These are phyloP conservation scores for Laticauda colubrina DNA, from an alignment of 2,113 vertebrate genomes.

Conservation along the genomic window DNA sequence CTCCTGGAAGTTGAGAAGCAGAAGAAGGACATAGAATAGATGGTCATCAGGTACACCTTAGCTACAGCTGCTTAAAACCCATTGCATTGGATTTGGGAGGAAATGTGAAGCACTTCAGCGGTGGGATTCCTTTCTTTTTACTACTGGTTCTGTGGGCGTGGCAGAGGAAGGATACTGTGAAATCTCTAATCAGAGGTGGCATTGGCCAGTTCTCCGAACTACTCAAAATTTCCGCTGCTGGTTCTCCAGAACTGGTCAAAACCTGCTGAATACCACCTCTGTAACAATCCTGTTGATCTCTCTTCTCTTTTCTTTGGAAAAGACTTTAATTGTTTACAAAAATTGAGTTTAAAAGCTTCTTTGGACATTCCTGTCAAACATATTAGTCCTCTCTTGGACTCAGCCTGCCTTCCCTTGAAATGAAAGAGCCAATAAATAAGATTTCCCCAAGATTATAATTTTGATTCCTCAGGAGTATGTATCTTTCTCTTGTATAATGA, in stretches of 20 bases:
- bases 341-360: not conserved
- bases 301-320: not conserved
- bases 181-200: no score
- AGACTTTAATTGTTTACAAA: not conserved
- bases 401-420: not conserved
- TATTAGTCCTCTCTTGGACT: not conserved
- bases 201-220: no score
- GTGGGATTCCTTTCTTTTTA: no score
- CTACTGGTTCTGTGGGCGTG: no score
- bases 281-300: not conserved
- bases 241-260: no score
- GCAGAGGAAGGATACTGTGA: no score
- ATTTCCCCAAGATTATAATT: not conserved
- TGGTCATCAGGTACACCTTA: not conserved
- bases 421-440: not conserved
- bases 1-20: not conserved
- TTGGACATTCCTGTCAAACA: not conserved
- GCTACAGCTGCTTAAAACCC: not conserved
- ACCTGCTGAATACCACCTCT: no score
- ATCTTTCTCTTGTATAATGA: not conserved
- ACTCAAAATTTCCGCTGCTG: no score
- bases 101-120: not conserved
- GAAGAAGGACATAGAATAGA: not conserved
- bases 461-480: not conserved
- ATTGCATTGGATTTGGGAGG: not conserved